A percentile compares a stretch with the other conserved stretches of the same genome.
Evolutionary conservation across 2,888 invertebrate genomes (phyloP).

Genomic region (Xiphydria camelus): DNA sequence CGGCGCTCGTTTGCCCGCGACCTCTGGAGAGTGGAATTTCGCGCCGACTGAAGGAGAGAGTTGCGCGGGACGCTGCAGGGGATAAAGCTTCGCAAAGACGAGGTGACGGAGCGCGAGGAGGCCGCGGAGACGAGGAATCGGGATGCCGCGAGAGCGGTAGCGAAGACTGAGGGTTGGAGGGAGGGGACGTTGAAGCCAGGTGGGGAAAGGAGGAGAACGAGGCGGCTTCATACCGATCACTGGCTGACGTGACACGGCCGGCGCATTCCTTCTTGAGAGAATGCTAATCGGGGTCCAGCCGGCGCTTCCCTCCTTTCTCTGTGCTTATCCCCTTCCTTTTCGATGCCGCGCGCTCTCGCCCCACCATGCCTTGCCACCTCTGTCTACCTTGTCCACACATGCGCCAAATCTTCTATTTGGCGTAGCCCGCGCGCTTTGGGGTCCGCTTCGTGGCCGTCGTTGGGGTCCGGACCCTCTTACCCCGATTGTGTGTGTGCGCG

Average conservation of each 20-base stretch:
- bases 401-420: too few relatives aligned
- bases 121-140: slow-evolving; percentile 8
- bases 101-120: slow-evolving; percentile 12
- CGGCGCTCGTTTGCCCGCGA: too few relatives aligned
- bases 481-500: too few relatives aligned
- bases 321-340: slow-evolving; percentile 4
- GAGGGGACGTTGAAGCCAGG: slow-evolving; percentile 11
- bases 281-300: slow-evolving; percentile 48
- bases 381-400: too few relatives aligned
- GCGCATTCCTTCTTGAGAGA: slow-evolving; percentile 51
- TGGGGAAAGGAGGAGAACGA: slow-evolving; percentile 33
- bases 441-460: too few relatives aligned
- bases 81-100: slow-evolving; percentile 22
- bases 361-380: slow-evolving; percentile 13
- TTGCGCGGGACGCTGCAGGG: slow-evolving; percentile 11
- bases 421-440: too few relatives aligned
- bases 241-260: slow-evolving; percentile 48
- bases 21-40: too few relatives aligned
- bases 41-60: too few relatives aligned
- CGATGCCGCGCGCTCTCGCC: slow-evolving; percentile 5
- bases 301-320: slow-evolving; percentile 25
- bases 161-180: slow-evolving; percentile 1
- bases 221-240: slow-evolving; percentile 48
- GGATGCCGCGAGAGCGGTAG: not conserved
- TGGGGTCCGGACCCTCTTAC: too few relatives aligned